phyloP scores from a whole-genome alignment of 1,140 invertebrate species.

The Holcopasites calliopsidis region DNA sequence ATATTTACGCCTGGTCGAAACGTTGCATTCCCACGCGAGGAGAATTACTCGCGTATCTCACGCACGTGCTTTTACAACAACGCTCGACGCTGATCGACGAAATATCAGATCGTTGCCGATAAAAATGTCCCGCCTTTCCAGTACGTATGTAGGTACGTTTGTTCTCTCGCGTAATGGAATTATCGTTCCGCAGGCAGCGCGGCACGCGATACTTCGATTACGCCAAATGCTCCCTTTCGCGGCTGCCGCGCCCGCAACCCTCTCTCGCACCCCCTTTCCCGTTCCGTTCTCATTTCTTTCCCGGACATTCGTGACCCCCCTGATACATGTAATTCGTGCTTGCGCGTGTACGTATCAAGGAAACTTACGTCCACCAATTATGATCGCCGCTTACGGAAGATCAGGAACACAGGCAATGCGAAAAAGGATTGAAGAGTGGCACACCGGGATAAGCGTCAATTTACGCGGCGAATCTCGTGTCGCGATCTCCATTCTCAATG shows the following conservation, averaged over 20 bases:
- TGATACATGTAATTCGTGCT: slow-evolving; percentile 38
- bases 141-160: slow-evolving; percentile 57
- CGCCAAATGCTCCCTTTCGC: slow-evolving; percentile 55
- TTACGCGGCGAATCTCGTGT: not conserved
- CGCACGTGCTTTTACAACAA: slow-evolving; percentile 49
- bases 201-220: slow-evolving; percentile 65
- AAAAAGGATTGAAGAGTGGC: too few species aligned
- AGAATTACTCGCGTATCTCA: slow-evolving; percentile 63
- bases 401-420: not conserved
- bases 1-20: slow-evolving; percentile 54
- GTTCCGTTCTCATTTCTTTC: not conserved
- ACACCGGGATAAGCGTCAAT: not conserved
- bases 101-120: slow-evolving; percentile 62
- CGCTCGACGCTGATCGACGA: slow-evolving; percentile 49
- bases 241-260: slow-evolving; percentile 2
- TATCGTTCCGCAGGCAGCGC: slow-evolving; percentile 51
- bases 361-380: slow-evolving; percentile 9
- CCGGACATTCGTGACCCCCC: not conserved
- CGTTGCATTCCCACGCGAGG: slow-evolving; percentile 60
- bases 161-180: slow-evolving; percentile 66
- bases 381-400: not conserved
- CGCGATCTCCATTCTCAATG: not conserved
- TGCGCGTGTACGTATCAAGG: not conserved
- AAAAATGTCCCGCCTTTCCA: slow-evolving; percentile 48
- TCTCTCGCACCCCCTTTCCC: not conserved